These are phyloP conservation scores for Actinia tenebrosa DNA, from an alignment of 64 coral and sea anemone species.

Conservation along the genomic window DNA sequence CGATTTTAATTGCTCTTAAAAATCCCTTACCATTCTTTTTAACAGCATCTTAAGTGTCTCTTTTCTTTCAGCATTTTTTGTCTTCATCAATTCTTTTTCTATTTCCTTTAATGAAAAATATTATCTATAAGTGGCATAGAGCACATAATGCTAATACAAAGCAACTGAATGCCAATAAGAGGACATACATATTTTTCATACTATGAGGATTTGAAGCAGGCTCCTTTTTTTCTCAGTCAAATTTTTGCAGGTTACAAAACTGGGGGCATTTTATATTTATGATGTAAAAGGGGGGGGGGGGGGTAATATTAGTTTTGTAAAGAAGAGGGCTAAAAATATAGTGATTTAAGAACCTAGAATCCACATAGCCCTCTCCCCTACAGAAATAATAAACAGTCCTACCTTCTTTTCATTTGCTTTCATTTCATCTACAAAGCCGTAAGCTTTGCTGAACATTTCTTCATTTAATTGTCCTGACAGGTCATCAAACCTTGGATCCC, in stretches of 20 bases:
- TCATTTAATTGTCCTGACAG: constrained; percentile 87
- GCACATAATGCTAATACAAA: too few relatives aligned
- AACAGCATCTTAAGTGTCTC: constrained; percentile 53
- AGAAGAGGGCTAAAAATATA: background rate
- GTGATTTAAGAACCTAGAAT: too few relatives aligned
- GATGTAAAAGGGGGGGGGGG: too few relatives aligned
- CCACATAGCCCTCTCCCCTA: too few relatives aligned
- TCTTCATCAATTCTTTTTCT: constrained; percentile 67
- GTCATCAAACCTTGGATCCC: constrained; percentile 94
- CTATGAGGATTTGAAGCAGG: too few relatives aligned
- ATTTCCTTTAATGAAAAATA: constrained; percentile 34
- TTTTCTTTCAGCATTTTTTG: constrained; percentile 48
- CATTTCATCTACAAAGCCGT: constrained; percentile 79
- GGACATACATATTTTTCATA: too few relatives aligned
- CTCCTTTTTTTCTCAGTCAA: too few relatives aligned
- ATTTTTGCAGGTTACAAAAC: too few relatives aligned
- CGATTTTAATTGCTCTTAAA: background rate
- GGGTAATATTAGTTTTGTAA: background rate
- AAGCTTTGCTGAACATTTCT: constrained; percentile 84
- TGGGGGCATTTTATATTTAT: too few relatives aligned
- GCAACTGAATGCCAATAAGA: too few relatives aligned
- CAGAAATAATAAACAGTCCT: too few relatives aligned
- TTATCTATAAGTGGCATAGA: too few relatives aligned
- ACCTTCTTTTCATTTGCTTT: constrained; percentile 67
- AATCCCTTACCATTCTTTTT: constrained; percentile 59